Evolutionary conservation across 2,797 vertebrate species (phyloP).

Genomic region (Choloepus didactylus): DNA sequence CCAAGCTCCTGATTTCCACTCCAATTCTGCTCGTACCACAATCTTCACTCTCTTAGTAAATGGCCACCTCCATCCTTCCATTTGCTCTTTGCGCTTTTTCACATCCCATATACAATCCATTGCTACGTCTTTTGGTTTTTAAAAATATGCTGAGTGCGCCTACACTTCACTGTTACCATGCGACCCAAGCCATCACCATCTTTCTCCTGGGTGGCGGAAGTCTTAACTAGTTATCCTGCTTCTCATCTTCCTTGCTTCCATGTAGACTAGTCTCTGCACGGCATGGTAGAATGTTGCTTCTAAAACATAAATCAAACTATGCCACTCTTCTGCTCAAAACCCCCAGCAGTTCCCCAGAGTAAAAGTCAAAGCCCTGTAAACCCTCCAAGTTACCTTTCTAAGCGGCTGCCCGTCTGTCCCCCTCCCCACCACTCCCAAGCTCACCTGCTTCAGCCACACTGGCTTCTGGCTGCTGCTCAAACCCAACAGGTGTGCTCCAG

Average conservation of each 20-base stretch:
- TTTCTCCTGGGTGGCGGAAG: not conserved
- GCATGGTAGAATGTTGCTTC: not conserved
- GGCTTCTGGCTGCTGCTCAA: not conserved
- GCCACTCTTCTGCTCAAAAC: not conserved
- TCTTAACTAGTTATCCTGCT: not conserved
- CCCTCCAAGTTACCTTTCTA: not conserved
- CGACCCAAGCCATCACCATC: not conserved
- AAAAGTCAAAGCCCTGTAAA: not conserved
- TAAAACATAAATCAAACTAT: not conserved
- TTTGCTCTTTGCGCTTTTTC: not conserved
- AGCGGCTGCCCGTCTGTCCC: not conserved
- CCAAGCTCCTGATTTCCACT: not conserved
- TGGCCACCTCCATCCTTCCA: not conserved
- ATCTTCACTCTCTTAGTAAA: rapidly evolving
- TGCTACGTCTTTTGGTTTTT: not conserved
- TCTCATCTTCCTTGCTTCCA: not conserved
- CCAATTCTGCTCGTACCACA: not conserved
- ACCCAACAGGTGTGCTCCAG: not conserved
- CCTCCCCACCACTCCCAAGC: not conserved
- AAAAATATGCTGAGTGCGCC: not conserved
- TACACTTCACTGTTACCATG: too few species aligned
- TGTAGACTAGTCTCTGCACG: too few species aligned
- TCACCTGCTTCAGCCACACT: not conserved
- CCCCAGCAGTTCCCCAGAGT: not conserved
- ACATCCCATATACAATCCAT: not conserved